Base-by-base conservation (phyloP, 2,113 vertebrate species). In the Otocyon megalotis region DNA sequence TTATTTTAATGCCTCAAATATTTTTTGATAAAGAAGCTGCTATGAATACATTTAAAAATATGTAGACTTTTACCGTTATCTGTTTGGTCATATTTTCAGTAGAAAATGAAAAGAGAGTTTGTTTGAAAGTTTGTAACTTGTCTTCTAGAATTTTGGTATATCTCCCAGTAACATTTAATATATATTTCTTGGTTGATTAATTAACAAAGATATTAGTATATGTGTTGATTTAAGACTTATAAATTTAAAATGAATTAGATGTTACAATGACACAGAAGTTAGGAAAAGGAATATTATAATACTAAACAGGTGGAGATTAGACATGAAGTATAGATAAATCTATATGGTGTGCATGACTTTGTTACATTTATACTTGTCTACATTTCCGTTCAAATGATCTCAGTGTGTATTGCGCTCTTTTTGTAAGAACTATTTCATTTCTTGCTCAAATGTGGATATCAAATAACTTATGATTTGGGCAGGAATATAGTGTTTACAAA, bases 201-300 rank as follows among this genome's bases (percentile, higher is more conserved):
- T 89, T 77, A 82, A 87, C 90, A 90, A 92, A 95, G 15, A 71
- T 74, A 30, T 71, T 79, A 60, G 32, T 30, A 53, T 80, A 81
- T 74, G n/a, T 50, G 28, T 83, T 91, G 50, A 74, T 35, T 58
- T 90, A 24, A 90, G 92, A 71, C 28, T 43, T 83, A 77, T 30
- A 35, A 28, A 62, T 90, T 92, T 69, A 94, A 93, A 65, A 60
- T 19, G 17, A 83, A 88, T 74, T 90, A 84, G 82, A 80, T 91
- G 28, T 67, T 22, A 54, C 5, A 93, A 54, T 50, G 15, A n/a
- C 96, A 90, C 8, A 83, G 48, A 67, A 84, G 48, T 79, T 96
- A 84, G 62, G 56, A 82, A 82, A 89, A 90, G 76, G 53, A 30
- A 69, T 50, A 71, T 72, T 92, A 62, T 48, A 17, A 48, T 67